Conservation (phyloP, 1,140 invertebrate genomes). For the Microplitis demolitor region DNA sequence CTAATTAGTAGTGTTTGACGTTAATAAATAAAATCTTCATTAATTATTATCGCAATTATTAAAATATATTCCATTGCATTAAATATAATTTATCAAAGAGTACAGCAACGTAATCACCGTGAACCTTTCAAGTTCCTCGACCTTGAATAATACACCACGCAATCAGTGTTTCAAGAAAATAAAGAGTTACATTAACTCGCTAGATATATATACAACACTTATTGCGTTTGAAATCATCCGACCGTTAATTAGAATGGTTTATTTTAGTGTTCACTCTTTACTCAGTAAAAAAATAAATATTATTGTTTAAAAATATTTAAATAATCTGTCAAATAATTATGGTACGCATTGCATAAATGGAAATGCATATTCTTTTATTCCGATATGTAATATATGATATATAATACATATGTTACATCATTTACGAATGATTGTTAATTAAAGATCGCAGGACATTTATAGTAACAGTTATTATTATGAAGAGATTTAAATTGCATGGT, state of each 20-base stretch:
- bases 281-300: background rate
- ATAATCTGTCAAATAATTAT: no score
- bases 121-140: constrained; percentile 32
- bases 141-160: constrained; percentile 34
- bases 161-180: constrained; percentile 14
- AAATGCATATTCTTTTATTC: background rate
- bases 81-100: background rate
- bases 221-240: constrained; percentile 9
- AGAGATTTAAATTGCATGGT: constrained; percentile 23
- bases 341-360: no score
- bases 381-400: background rate
- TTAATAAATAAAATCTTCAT: no score
- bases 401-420: background rate
- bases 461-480: constrained; percentile 6
- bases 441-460: constrained; percentile 16
- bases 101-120: constrained; percentile 19
- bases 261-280: background rate
- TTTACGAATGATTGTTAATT: constrained; percentile 22
- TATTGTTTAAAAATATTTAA: background rate
- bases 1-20: no score
- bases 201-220: background rate
- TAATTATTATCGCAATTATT: background rate
- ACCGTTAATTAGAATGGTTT: constrained; percentile 17
- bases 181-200: background rate
- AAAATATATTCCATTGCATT: background rate